Evolutionary conservation across 1,140 invertebrate genomes (phyloP), one percentile per base, ranked within the genome.

Genomic region (Bombus waltoni): DNA sequence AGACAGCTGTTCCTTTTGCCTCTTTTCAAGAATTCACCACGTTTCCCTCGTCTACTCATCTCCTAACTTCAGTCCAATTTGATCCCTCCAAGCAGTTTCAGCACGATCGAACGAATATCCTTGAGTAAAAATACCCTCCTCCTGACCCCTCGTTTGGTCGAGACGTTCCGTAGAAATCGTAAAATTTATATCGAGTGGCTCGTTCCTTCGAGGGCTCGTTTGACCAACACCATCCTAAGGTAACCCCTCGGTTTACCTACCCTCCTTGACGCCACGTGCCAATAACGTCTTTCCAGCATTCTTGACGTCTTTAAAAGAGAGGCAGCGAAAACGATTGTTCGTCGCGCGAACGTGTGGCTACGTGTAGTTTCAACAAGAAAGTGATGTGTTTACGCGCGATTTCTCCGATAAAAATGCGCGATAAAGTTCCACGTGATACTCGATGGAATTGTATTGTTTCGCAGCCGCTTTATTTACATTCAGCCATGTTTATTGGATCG

Each of bases 191-290:
- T 70, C 82, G 62, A 66, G 62, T 68, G 35, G 59, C 35, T 70
- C 47, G 42, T 75, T 81, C 62, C 28, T 66, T 75, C 59, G 79
- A 86, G 79, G 44, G 74, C 62, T 77, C 76, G 53, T 42, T 57
- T 62, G 72, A 74, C 65, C 87, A 81, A 42, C 72, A 65, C 44
- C 77, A 35, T 72, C 40, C 53, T 57, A 62, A 85, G 62, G 59
- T 83, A 74, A n/a, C 59, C 88, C 65, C 66, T 62, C 47, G 76
- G 44, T 81, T 83, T 65, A 80, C 81, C 65, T 82, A 88, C 79
- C 87, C 76, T 80, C 81, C 82, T 75, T 22, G 42, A 80, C 71
- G 91, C 88, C 91, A 93, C 90, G 91, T 93, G 90, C 89, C 92
- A 85, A 87, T 92, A 91, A 93, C 93, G 87, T 81, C 84, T 88